Evolutionary conservation across 2,888 invertebrate genomes (phyloP), one percentile per base, ranked within the genome.

Genomic region (Uropetala carovei): DNA sequence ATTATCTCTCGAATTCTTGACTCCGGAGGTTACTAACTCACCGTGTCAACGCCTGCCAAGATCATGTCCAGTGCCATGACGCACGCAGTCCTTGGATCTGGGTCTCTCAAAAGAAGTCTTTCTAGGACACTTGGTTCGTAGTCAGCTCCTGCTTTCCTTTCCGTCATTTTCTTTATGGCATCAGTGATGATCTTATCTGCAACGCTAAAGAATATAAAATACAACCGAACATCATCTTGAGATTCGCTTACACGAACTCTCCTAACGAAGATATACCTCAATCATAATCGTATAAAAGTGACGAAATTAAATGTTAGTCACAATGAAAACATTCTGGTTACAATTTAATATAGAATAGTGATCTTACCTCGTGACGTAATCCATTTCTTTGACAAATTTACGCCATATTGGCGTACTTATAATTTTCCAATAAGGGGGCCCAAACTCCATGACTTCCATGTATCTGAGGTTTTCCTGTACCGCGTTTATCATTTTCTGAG

Each of bases 61-160:
- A 97, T 94, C 96, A 97, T 96, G 94, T 97, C 97, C 93, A 96
- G 95, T 0, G 96, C 96, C 96, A 97, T 97, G 93, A 96, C 96
- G 57, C 96, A 94, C 0, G 97, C 97, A 16, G 97, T 96, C 94
- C 95, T 95, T 9, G 93, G 93, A 16, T 93, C 93, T 68, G 94
- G 92, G 58, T 94, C 94, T 27, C 93, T 91, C 5, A 92, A 92
- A n/a, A 97, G 94, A 56, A 97, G 94, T 93, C 96, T 96, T 94
- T 97, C 96, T 93, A 97, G 95, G 27, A 97, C 95, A 94, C 97
- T 97, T 93, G 93, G 93, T 16, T 95, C 94, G 0, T 95, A n/a
- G 13, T 75, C 75, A 18, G 30, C 68, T 22, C 11, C 75, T 56
- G 18, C 56, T 9, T 68, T 56, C 91, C 56, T 81, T 7, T 57